phyloP scores from a whole-genome alignment of 2,888 invertebrate genomes.

The Antheraea yamamai region DNA sequence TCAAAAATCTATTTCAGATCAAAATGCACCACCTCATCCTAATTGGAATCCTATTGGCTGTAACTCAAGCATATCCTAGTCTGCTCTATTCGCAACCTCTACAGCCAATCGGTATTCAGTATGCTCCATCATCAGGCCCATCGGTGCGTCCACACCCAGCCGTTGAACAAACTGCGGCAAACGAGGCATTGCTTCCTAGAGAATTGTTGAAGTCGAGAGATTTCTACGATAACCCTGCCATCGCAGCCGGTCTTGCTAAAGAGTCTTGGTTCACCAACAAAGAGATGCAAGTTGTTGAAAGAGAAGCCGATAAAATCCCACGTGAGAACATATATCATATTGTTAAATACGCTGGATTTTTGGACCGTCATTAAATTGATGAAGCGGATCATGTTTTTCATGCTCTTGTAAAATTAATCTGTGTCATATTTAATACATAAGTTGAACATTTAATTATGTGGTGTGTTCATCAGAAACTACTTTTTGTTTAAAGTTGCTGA shows the following conservation, averaged over 20 bases:
- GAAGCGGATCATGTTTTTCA: not conserved
- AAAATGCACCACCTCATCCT: slow-evolving; percentile 62
- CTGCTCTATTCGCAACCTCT: slow-evolving; percentile 72
- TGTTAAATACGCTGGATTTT: slow-evolving; percentile 87
- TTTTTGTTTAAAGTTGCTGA: not conserved
- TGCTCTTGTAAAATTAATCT: not conserved
- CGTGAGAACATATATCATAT: slow-evolving; percentile 88
- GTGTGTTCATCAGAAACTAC: not conserved
- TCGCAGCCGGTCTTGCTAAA: slow-evolving; percentile 88
- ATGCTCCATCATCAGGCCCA: slow-evolving; percentile 60
- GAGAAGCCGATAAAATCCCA: slow-evolving; percentile 91
- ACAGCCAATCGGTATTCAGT: slow-evolving; percentile 75
- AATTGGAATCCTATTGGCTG: slow-evolving; percentile 59
- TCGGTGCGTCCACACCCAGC: slow-evolving; percentile 84
- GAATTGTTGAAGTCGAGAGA: slow-evolving; percentile 84
- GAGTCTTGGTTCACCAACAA: slow-evolving; percentile 90
- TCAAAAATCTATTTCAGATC: slow-evolving; percentile 35
- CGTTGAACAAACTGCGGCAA: slow-evolving; percentile 86
- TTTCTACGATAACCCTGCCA: slow-evolving; percentile 89
- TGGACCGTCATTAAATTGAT: slow-evolving; percentile 57
- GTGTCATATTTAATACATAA: slow-evolving; percentile 2
- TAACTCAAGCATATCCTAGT: slow-evolving; percentile 72
- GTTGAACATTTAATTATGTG: not conserved
- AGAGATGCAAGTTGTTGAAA: slow-evolving; percentile 89
- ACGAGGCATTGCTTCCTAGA: slow-evolving; percentile 87